Evolutionary conservation across 2,797 vertebrate genomes (phyloP), one percentile per base, ranked within the genome.

Genomic region (Melanotaenia parkinsoni): DNA sequence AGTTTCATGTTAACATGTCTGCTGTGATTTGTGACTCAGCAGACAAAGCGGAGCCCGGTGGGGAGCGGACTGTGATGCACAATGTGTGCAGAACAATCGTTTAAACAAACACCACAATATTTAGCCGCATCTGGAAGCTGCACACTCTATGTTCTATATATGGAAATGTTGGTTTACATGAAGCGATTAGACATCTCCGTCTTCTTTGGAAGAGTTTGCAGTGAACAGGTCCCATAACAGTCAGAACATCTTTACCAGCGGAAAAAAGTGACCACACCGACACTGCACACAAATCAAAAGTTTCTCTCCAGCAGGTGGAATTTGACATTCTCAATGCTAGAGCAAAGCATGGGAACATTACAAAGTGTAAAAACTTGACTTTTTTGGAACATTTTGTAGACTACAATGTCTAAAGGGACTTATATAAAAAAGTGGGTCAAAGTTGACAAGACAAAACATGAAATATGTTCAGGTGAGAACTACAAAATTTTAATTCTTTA

Each of bases 21-120:
- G 59, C 33, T 20, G 12, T 26, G 37, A 67, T 38, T 70, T 33
- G 13, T 53, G 30, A 20, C 47, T 53, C 63, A 70, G 66, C 18
- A 81, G 79, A 86, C 82, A 40, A 72, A 85, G 74, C 72, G 77
- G 66, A 79, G 72, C 22, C 51, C 60, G 58, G 81, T 58, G n/a
- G 58, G 70, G 28, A 76, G 67, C 54, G 64, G 73, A 63, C 75
- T 51, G 61, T 64, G 47, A 64, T 58, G 50, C 22, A 72, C 24
- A 58, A 14, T 22, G 53, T 62, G 61, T 47, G 58, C 56, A 74
- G 20, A 32, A 24, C 67, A 60, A 60, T 45, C 1, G 4, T 43
- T 43, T 43, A 43, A 43, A 50, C 20, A n/a, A 50, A 50, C 45
- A 43, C 40, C 16, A n/a, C 1, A 32, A 45, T 28, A 37, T 57